Base-by-base conservation (phyloP, 2,888 invertebrate species). In the Tipula helvola region DNA sequence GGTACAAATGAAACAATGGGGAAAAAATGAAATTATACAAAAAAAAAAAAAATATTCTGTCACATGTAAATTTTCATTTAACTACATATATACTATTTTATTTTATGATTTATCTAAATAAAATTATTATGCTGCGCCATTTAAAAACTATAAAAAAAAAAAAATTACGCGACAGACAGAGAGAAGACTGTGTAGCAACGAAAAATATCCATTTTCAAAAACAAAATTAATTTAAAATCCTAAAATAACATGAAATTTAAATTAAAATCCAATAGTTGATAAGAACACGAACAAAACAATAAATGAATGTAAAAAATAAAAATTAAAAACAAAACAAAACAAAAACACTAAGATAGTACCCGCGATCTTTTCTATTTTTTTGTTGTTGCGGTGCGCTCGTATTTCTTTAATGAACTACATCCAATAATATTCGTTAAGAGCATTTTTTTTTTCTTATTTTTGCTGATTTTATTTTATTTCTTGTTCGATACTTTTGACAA, bases 401-500 rank as follows among this genome's bases (percentile, higher is more conserved):
- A 16, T 52, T 52, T 71, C 71, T 71, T 71, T 71, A 71, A 71
- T 71, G 71, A 71, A 71, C 71, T 71, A 28, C 71, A 71, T 71
- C 71, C 71, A 71, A 71, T 71, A 71, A 71, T 71, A 71, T 71
- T 71, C 71, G 28, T 71, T 71, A 71, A 71, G 71, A 71, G 71
- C 71, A 71, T 71, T 71, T 71, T 71, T 5, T 52, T 52, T 16
- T 52, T 39, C 16, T 39, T 39, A 7, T 39, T 52, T 16, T 52
- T 52, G 52, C 52, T 52, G 52, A 52, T 52, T 52, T 52, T 52
- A 52, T 52, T 52, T 52, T 52, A 52, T 52, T 71, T 71, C 71
- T 57, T 71, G 71, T 71, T 71, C 71, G 71, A 71, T 71, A 71
- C 71, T 71, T 71, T 71, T 71, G 71, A 71, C 71, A 71, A 71